phyloP scores from a whole-genome alignment of 2,888 invertebrate genomes.

The Tipula confusa region DNA sequence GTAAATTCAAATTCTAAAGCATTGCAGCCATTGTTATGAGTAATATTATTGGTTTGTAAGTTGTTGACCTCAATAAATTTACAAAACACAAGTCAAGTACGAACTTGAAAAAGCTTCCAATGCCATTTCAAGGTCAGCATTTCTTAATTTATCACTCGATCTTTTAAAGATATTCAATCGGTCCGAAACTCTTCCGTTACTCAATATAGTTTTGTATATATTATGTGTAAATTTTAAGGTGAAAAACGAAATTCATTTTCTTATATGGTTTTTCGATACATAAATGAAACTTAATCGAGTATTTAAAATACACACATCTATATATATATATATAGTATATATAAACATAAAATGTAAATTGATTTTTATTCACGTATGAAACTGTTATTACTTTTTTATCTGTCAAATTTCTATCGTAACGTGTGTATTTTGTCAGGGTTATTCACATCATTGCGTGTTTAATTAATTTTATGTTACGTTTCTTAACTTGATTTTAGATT shows the following conservation, averaged over 20 bases:
- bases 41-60: too few species aligned
- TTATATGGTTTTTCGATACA: not conserved
- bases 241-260: not conserved
- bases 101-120: too few species aligned
- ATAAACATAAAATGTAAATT: not conserved
- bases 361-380: slow-evolving; percentile 15
- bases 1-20: too few species aligned
- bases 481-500: not conserved
- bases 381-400: not conserved
- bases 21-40: too few species aligned
- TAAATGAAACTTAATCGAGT: not conserved
- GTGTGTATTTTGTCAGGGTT: not conserved
- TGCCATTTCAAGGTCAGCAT: too few species aligned
- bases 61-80: too few species aligned
- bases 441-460: not conserved
- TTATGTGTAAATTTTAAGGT: not conserved
- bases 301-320: not conserved
- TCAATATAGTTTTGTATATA: not conserved
- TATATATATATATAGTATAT: not conserved
- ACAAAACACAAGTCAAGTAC: too few species aligned
- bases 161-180: too few species aligned
- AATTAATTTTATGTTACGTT: not conserved
- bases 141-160: too few species aligned
- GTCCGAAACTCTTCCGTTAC: too few species aligned
- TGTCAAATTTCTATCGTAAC: not conserved